Base-by-base conservation (phyloP, 2,113 vertebrate genomes). In the Sphaerodactylus townsendi region DNA sequence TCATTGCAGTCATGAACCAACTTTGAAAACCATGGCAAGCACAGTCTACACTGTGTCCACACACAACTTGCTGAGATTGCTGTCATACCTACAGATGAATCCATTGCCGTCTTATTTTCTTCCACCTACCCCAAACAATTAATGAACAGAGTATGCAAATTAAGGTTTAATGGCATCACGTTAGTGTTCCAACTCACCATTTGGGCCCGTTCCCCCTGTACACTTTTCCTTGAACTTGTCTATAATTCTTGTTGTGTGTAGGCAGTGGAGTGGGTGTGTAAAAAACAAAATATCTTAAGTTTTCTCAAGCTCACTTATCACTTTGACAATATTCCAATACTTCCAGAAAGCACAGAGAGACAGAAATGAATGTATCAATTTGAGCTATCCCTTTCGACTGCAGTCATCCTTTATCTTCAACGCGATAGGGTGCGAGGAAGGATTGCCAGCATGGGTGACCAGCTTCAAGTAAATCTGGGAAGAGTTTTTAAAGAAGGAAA, bases 281-380 rank as follows among this genome's bases (percentile, higher is more conserved):
- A 89, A 87, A 80, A 41, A 82, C 3, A 59, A 81, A 83, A 19
- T 48, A 83, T 2, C 1, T 66, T 15, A 5, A 2, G 8, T 78
- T 83, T 86, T 80, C 30, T 84, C 2, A 2, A 37, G 59, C 13
- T 25, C 87, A 14, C 44, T 88, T 74, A 35, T 83, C 75, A 21
- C 39, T 71, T 50, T 77, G 41, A 77, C 15, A 13, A 70, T 85
- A 44, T 17, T 66, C 65, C 41, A 77, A 6, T 56, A 15, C 41
- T 66, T 81, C 89, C 75, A 81, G 21, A 53, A 90, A 85, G 44
- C 39, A 76, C 37, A 39, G 8, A 72, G 44, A 69, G 50, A 79
- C 79, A 81, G 74, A 76, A 88, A 82, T 59, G 8, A 14, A 71
- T 71, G 9, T 48, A 72, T 71, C 30, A 35, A 44, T 62, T 44